Evolutionary conservation across 2,888 invertebrate genomes (phyloP).

Genomic region (Buathra laborator): DNA sequence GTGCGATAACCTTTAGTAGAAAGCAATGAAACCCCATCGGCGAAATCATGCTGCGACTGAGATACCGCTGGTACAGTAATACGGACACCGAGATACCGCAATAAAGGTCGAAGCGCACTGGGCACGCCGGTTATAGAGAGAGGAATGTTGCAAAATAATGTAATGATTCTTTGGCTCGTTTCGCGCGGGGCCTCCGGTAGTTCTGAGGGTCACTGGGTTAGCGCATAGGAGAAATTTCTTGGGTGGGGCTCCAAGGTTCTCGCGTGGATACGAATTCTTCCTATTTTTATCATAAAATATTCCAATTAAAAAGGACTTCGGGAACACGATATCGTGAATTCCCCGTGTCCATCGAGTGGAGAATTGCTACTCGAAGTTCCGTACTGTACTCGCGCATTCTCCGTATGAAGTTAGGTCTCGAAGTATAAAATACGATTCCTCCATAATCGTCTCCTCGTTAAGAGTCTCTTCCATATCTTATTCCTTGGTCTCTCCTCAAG

Average conservation of each 20-base stretch:
- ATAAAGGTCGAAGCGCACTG: conserved; percentile 68
- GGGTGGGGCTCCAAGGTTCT: conserved; percentile 64
- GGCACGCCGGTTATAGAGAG: conserved; percentile 61
- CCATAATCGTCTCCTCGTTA: conserved; percentile 78
- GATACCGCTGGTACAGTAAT: conserved; percentile 55
- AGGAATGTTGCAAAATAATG: conserved; percentile 71
- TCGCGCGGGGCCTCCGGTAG: conserved; percentile 13
- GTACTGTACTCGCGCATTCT: conserved; percentile 21
- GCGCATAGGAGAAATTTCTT: conserved; percentile 66
- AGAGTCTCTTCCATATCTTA: conserved; percentile 71
- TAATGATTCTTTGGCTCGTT: conserved; percentile 65
- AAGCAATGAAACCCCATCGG: conserved; percentile 62
- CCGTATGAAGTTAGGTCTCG: conserved; percentile 21
- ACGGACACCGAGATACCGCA: conserved; percentile 66
- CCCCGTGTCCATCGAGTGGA: conserved; percentile 44
- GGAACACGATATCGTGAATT: conserved; percentile 53
- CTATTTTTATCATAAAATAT: conserved; percentile 42
- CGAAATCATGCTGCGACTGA: conserved; percentile 33
- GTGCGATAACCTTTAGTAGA: conserved; percentile 68
- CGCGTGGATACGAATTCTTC: conserved; percentile 39
- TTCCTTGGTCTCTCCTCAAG: conserved; percentile 62
- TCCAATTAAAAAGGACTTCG: conserved; percentile 47
- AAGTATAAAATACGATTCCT: conserved; percentile 56
- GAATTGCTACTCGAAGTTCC: conserved; percentile 2
- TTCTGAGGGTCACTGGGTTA: conserved; percentile 70